A percentile compares a stretch with the other conserved stretches of the same genome.
Evolutionary conservation across 2,113 vertebrate species (phyloP).

Genomic region (Pontoporia blainvillei): DNA sequence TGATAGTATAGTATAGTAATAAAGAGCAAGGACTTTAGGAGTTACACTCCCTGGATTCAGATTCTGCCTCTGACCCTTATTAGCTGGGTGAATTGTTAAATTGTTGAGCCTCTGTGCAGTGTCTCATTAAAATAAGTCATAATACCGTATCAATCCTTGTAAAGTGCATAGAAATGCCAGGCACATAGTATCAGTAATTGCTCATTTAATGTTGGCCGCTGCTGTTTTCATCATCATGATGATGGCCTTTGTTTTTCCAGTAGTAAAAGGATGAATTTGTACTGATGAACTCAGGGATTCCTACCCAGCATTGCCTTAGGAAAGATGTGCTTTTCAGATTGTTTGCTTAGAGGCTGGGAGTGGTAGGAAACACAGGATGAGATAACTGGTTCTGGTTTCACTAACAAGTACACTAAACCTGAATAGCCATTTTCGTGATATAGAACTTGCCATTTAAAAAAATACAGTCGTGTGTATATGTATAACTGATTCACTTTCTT

Average conservation of each 20-base stretch:
- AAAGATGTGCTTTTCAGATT: not conserved
- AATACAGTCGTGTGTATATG: no score
- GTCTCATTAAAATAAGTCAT: not conserved
- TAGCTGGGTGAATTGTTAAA: not conserved
- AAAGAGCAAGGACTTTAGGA: slow-evolving; percentile 1
- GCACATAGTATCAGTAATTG: not conserved
- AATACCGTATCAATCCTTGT: not conserved
- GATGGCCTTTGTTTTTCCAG: not conserved
- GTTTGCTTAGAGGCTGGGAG: not conserved
- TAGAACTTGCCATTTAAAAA: not conserved
- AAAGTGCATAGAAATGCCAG: not conserved
- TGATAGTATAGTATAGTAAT: not conserved
- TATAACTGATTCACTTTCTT: no score
- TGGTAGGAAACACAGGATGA: not conserved
- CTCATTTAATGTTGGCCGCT: not conserved
- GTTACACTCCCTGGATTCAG: not conserved
- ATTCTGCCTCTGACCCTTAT: not conserved
- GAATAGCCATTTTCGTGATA: not conserved
- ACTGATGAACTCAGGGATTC: not conserved
- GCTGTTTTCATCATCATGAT: not conserved
- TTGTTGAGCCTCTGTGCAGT: not conserved
- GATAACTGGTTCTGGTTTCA: not conserved
- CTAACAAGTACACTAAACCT: not conserved
- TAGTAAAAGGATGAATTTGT: not conserved
- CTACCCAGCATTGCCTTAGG: not conserved